Evolutionary conservation across 2,888 invertebrate genomes (phyloP), one percentile per base, ranked within the genome.

Genomic region (Thecocarcelia acutangulata): DNA sequence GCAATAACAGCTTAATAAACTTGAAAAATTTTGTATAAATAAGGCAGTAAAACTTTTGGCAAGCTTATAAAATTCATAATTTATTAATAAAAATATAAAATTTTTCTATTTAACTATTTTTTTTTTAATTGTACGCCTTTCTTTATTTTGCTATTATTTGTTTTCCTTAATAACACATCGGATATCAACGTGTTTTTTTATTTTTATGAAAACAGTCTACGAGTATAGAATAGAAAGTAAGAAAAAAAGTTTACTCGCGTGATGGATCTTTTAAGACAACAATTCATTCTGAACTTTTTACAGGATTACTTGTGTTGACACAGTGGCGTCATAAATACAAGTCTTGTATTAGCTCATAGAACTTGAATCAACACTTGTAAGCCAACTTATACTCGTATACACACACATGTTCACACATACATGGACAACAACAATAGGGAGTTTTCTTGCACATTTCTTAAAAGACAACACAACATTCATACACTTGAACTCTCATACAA

Each of bases 221-320:
- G 24, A n/a, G n/a, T n/a, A n/a, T n/a, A n/a, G 19, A 19, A 3
- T 50, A 13, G 24, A 3, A 54, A 28, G 13, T 6, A 17, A 13
- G 12, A 13, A 24, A 12, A 42, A 40, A 59, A 42, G 40, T 33
- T 59, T 15, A 21, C 12, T 12, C 1, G n/a, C n/a, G n/a, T n/a
- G 33, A 9, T 8, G 33, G 13, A 13, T 15, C 19, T 13, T 6
- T 24, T 3, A 24, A 42, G 1, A 58, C 12, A 58, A 74, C 50
- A 74, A 74, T 70, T 64, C 56, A 44, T 70, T 63, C 24, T 56
- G 40, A 80, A 63, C 21, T 61, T 64, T 63, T 40, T 54, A 63
- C 17, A 21, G 69, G 50, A 74, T 74, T 80, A 64, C 48, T 63
- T 74, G 44, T 74, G 80, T 64, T 74, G 80, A 64, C 69, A 74